These are phyloP conservation scores for Lepisosteus osseus DNA, from an alignment of 2,113 vertebrate genomes.

Conservation along the genomic window DNA sequence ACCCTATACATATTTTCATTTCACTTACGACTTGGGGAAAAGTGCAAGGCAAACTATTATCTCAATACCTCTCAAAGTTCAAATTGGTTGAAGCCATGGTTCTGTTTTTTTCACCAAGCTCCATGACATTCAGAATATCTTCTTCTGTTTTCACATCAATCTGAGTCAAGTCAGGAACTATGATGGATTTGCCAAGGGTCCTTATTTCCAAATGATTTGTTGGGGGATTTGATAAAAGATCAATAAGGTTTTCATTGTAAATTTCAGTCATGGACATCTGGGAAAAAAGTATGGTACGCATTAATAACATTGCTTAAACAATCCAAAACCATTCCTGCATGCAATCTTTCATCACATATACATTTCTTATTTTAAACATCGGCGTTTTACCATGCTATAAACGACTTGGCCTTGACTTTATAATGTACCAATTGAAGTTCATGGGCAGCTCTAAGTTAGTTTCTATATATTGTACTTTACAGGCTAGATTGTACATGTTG, in stretches of 20 bases:
- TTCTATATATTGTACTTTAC: too few relatives aligned
- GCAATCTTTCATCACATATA: too few relatives aligned
- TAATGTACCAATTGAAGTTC: too few relatives aligned
- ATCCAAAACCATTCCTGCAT: too few relatives aligned
- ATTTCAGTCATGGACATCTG: conserved; percentile 65
- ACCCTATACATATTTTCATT: too few relatives aligned
- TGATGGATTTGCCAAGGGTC: conserved; percentile 50
- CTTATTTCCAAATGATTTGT: conserved; percentile 45
- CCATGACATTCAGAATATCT: conserved; percentile 51
- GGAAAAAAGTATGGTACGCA: background rate
- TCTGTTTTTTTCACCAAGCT: conserved; percentile 50
- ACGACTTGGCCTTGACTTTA: too few relatives aligned
- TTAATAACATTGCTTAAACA: too few relatives aligned
- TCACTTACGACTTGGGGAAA: too few relatives aligned
- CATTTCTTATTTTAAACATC: too few relatives aligned
- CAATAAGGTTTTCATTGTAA: conserved; percentile 55
- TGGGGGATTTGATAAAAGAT: conserved; percentile 46
- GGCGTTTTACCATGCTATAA: too few relatives aligned
- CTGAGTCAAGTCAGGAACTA: conserved; percentile 49
- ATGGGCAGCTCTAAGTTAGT: too few relatives aligned
- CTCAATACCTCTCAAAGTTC: conserved; percentile 51
- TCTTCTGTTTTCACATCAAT: conserved; percentile 47
- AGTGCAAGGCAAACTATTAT: background rate
- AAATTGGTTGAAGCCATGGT: conserved; percentile 56
- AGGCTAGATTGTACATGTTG: too few relatives aligned